Conservation (phyloP, 2,888 invertebrate genomes). For the Drosophila aldrichi region DNA sequence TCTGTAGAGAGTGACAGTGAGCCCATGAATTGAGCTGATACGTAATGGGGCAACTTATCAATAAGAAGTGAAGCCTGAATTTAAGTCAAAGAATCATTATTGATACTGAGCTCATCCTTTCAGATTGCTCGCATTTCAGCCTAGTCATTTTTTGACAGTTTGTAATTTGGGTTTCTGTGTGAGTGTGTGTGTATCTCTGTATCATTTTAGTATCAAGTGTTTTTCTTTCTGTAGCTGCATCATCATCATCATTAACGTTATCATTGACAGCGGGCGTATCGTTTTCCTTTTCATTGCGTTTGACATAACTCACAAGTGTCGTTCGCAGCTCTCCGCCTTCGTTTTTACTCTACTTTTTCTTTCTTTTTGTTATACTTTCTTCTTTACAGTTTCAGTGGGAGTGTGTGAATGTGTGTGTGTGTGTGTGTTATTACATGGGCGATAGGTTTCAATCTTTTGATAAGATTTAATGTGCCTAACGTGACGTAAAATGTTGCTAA, state of each 20-base stretch:
- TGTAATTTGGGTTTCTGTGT: conserved; percentile 52
- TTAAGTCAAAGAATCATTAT: conserved; percentile 12
- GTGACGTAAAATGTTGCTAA: conserved; percentile 69
- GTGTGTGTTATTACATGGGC: conserved; percentile 18
- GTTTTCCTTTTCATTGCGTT: conserved; percentile 61
- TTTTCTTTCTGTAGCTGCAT: conserved; percentile 17
- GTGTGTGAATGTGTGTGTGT: not conserved
- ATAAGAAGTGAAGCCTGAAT: conserved; percentile 4
- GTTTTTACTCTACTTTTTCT: conserved; percentile 47
- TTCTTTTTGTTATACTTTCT: conserved; percentile 44
- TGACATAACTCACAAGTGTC: conserved; percentile 62
- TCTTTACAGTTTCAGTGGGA: conserved; percentile 26
- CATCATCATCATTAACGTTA: conserved; percentile 14
- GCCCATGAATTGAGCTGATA: conserved; percentile 42
- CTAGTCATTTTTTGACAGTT: conserved; percentile 60
- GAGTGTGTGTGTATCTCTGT: not conserved
- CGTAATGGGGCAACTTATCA: conserved; percentile 44
- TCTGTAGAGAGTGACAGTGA: conserved; percentile 40
- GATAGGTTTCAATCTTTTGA: conserved; percentile 58
- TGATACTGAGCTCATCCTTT: conserved; percentile 22
- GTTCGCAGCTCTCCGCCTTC: conserved; percentile 28
- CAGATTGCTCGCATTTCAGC: conserved; percentile 34
- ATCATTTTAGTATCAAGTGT: conserved; percentile 32
- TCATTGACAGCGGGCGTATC: conserved; percentile 25
- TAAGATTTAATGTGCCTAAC: conserved; percentile 64